These are phyloP conservation scores for Dolichallabes microphthalmus DNA, from an alignment of 2,113 vertebrate genomes.

Conservation along the genomic window DNA sequence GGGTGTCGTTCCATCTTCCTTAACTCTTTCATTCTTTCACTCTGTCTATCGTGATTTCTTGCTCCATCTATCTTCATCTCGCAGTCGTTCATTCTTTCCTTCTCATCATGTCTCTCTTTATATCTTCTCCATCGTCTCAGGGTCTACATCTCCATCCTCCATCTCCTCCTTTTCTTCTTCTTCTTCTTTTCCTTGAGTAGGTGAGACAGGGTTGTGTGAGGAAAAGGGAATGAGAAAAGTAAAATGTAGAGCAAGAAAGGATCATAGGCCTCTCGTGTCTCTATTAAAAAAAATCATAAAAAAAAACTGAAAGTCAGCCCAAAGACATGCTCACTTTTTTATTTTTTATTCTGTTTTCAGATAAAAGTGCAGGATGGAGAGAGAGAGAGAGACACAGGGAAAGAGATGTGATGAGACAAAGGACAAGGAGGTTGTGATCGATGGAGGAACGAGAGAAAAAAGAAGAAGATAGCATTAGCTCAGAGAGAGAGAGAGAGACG, in stretches of 20 bases:
- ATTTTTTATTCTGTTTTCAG: not conserved
- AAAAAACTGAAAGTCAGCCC: not conserved
- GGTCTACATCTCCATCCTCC: too few relatives aligned
- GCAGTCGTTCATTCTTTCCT: too few relatives aligned
- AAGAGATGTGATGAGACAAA: not conserved
- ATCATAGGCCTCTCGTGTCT: not conserved
- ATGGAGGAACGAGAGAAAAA: not conserved
- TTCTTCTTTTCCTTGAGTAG: too few relatives aligned
- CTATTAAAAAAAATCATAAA: not conserved
- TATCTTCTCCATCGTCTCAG: too few relatives aligned
- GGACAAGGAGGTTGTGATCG: not conserved
- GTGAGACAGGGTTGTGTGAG: too few relatives aligned
- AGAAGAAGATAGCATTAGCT: slow-evolving; percentile 11
- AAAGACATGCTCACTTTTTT: not conserved
- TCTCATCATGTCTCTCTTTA: too few relatives aligned
- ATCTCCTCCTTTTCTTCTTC: too few relatives aligned
- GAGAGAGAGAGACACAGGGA: not conserved
- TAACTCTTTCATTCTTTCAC: too few relatives aligned
- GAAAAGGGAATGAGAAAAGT: too few relatives aligned
- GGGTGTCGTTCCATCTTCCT: too few relatives aligned
- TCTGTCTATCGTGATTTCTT: too few relatives aligned
- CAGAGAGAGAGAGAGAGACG: not conserved
- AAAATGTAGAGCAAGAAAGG: not conserved
- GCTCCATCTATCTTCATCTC: too few relatives aligned
- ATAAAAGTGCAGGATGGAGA: not conserved